Evolutionary conservation across 1,140 invertebrate genomes (phyloP).

Genomic region (Aphis gossypii): DNA sequence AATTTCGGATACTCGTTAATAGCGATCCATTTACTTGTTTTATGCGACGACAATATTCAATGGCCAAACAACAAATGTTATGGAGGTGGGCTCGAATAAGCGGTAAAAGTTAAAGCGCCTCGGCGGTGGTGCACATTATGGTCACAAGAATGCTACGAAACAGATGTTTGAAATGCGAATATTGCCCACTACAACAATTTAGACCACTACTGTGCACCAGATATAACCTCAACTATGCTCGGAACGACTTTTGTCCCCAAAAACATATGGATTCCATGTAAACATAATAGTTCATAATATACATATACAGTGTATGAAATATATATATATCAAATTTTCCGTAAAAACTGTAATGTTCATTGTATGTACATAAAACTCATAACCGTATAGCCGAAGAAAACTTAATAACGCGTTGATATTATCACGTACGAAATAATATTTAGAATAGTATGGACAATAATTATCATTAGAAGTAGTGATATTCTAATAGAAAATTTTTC

Average conservation of each 20-base stretch:
- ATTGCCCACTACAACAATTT: not conserved
- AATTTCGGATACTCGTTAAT: slow-evolving; percentile 35
- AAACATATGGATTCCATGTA: slow-evolving; percentile 26
- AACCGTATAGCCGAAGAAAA: not conserved
- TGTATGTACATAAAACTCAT: not conserved
- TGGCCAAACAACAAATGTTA: slow-evolving; percentile 2
- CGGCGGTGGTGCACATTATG: not conserved
- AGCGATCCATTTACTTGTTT: slow-evolving; percentile 8
- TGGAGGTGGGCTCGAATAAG: not conserved
- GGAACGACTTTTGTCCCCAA: slow-evolving; percentile 32
- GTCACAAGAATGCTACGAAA: slow-evolving; percentile 35
- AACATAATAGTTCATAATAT: not conserved
- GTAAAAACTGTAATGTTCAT: not conserved
- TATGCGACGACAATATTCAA: not conserved
- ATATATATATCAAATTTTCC: not conserved
- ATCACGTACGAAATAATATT: not conserved
- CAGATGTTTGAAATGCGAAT: slow-evolving; percentile 46
- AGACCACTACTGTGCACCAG: not conserved
- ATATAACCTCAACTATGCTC: slow-evolving; percentile 7
- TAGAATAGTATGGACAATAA: not conserved
- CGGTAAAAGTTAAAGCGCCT: not conserved
- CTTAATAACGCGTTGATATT: not conserved
- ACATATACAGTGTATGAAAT: not conserved
- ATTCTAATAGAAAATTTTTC: slow-evolving; percentile 7
- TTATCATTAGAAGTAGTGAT: not conserved